Percentiles rank a stretch among this genome's conserved stretches.
phyloP scores from a whole-genome alignment of 2,888 invertebrate species.

The Teleogryllus oceanicus region DNA sequence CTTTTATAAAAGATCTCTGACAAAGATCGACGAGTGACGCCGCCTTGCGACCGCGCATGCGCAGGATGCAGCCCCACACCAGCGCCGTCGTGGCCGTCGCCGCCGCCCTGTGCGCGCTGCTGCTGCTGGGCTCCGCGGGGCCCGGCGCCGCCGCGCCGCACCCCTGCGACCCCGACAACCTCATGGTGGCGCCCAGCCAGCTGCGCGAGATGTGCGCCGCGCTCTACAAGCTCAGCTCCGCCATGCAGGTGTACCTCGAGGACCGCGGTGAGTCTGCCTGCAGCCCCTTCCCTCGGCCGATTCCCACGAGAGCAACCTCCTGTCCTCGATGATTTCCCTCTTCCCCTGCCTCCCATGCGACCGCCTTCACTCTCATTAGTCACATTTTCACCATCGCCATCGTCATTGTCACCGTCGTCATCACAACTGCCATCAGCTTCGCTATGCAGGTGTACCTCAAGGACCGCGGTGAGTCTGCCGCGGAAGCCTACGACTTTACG shows the following conservation, averaged over 20 bases:
- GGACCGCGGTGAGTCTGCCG: slow-evolving; percentile 54
- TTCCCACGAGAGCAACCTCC: too few species aligned
- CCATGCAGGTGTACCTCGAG: slow-evolving; percentile 57
- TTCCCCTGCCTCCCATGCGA: too few species aligned
- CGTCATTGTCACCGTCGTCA: too few species aligned
- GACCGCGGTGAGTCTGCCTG: slow-evolving; percentile 53
- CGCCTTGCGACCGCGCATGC: too few species aligned
- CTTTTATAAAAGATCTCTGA: too few species aligned
- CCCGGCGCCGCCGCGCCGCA: slow-evolving; percentile 50
- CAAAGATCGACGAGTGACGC: too few species aligned
- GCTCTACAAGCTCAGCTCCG: slow-evolving; percentile 60
- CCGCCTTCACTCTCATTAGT: too few species aligned
- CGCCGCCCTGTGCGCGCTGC: slow-evolving; percentile 26
- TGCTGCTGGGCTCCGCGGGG: slow-evolving; percentile 43
- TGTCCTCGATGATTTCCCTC: too few species aligned
- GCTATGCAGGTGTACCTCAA: slow-evolving; percentile 58
- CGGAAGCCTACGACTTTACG: too few species aligned
- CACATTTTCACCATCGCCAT: too few species aligned
- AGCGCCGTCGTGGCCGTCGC: slow-evolving; percentile 21
- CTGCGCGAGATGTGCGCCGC: slow-evolving; percentile 62
- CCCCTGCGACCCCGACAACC: slow-evolving; percentile 57
- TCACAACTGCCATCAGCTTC: slow-evolving; percentile 46
- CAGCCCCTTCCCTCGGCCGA: too few species aligned
- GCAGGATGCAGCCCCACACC: slow-evolving; percentile 31
- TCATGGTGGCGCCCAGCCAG: slow-evolving; percentile 61